Base-by-base conservation (phyloP, 2,888 invertebrate genomes). In the Sthenelais limicola region DNA sequence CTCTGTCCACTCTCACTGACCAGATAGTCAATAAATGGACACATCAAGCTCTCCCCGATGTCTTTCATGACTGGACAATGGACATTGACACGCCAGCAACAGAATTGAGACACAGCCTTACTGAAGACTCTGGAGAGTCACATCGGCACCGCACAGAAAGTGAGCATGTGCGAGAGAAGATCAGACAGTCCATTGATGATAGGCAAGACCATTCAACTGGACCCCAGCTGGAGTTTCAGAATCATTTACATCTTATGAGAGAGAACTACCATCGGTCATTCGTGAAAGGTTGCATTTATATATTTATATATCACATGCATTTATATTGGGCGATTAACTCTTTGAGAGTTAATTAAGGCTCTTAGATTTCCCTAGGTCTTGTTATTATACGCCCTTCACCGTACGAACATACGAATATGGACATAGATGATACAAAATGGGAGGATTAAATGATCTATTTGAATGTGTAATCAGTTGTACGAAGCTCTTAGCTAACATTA, bases 221-320 rank as follows among this genome's bases (percentile, higher is more conserved):
- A 35, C 76, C 77, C 12, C 77, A 79, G 3, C 79, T 78, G 49
- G 89, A 89, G 71, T 84, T 91, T 30, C 88, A 89, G 79, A 90
- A 90, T 54, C 92, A 92, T 80, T 91, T 91, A 79, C 71, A 73
- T 3, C 43, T 90, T 1, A 81, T 92, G 58, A 90, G 90, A 58
- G 89, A 91, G 73, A 89, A 90, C 5, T 91, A 91, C 85, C 90
- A 90, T 62, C 91, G 91, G 80, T 91, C 91, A 76, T 92, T 91
- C 83, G 92, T 92, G 0, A 89, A 79, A 75, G 85, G 87, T 86
- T 75, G n/a, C n/a, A n/a, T n/a, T n/a, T n/a, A n/a, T n/a, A n/a
- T n/a, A n/a, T n/a, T n/a, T n/a, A n/a, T n/a, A n/a, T n/a, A n/a
- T n/a, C n/a, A n/a, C n/a, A n/a, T n/a, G n/a, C n/a, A n/a, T n/a